Evolutionary conservation across 2,797 vertebrate genomes (phyloP), one percentile per base, ranked within the genome.

Genomic region (Pangasius sanitwongsei): DNA sequence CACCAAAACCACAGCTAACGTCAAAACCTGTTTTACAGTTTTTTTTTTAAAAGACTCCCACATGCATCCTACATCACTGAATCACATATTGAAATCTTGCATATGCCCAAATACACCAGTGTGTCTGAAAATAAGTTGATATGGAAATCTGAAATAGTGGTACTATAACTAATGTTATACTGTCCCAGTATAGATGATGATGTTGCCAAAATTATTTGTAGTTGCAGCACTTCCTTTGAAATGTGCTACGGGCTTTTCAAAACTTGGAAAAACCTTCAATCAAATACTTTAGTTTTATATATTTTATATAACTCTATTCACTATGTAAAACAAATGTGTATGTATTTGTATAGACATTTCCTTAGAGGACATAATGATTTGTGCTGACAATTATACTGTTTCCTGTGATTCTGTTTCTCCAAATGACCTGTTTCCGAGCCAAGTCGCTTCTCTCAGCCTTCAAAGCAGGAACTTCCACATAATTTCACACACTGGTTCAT

Each of bases 21-120:
- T 83, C 80, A 84, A 88, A 84, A 28, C 69, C 69, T 63, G 48
- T 50, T 63, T 25, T 25, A 25, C 61, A 61, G 25, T 83, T 44
- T 74, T 57, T 83, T 55, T 31, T 41, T 37, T 37, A 2, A 84
- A 75, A 88, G 50, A 65, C 70, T 48, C 81, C 65, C 74, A 83
- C 80, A 7, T 70, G 82, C 87, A 41, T 84, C 57, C 70, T 34
- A 28, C 25, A 34, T 65, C 59, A 67, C n/a, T 25, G 13, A 13
- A 57, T 61, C 48, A 13, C 53, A 11, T 63, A 84, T 18, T 65
- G 20, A 63, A 70, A 83, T 23, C 67, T 61, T 48, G 59, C 34
- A 63, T 6, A n/a, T 63, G 57, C 20, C 37, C 57, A 44, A 3
- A 31, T n/a, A 50, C 18, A 15, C 55, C 28, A 23, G 28, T 25